Conservation (phyloP, 1,140 invertebrate species). For the Chionoecetes opilio region DNA sequence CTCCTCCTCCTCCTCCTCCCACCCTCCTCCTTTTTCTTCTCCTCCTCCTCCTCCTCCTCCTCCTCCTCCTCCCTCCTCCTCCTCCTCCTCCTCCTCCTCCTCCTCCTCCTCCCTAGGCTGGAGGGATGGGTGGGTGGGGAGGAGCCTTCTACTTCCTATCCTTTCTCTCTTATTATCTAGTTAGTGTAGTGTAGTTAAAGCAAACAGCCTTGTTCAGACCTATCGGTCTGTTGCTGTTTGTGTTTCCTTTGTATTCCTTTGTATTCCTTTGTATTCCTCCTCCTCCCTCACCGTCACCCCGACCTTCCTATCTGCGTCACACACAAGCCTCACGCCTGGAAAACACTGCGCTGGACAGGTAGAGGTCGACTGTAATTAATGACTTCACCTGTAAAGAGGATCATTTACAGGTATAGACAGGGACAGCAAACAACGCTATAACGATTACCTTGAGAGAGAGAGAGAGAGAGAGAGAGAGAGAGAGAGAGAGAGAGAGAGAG, state of each 20-base stretch:
- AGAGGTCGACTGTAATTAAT: not conserved
- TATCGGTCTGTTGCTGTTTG: too few species aligned
- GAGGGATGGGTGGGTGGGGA: too few species aligned
- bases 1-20: conserved; percentile 23
- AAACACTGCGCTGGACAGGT: not conserved
- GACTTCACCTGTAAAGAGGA: not conserved
- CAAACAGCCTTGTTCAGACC: too few species aligned
- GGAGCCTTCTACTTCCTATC: too few species aligned
- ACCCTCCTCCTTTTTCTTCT: not conserved
- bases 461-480: too few species aligned
- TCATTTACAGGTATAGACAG: not conserved
- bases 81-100: not conserved
- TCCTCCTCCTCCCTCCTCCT: too few species aligned
- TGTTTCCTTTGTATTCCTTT: too few species aligned
- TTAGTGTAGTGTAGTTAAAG: too few species aligned
- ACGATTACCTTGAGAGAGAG: not conserved
- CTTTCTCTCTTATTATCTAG: too few species aligned
- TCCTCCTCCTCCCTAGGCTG: not conserved
- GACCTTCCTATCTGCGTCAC: not conserved
- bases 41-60: not conserved
- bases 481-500: too few species aligned
- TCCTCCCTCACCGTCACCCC: not conserved
- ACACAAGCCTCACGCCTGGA: not conserved
- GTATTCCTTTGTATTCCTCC: too few species aligned
- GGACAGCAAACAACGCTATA: not conserved